Conservation (phyloP, 2,888 invertebrate species). For the Piscicola geometra region DNA sequence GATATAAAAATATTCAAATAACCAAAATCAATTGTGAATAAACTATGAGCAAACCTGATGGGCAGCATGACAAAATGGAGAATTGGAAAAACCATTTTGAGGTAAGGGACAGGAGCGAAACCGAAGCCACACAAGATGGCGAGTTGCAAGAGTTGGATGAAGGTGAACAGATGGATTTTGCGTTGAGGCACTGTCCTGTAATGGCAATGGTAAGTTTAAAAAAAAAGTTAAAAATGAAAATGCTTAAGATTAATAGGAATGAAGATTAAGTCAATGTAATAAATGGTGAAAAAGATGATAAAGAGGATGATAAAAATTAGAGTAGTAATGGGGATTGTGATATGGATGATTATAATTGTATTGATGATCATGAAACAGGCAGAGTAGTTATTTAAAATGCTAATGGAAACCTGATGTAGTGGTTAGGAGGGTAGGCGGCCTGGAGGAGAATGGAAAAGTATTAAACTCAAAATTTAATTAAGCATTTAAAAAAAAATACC, state of each 20-base stretch:
- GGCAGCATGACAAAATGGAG: constrained; percentile 58
- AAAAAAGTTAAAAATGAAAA: constrained; percentile 60
- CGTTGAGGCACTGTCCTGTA: constrained; percentile 57
- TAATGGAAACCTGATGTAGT: constrained; percentile 53
- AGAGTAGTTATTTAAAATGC: too few relatives aligned
- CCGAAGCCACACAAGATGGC: constrained; percentile 57
- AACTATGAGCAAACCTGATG: too few relatives aligned
- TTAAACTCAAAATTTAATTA: too few relatives aligned
- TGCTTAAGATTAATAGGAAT: constrained; percentile 51
- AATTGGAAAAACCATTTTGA: constrained; percentile 64
- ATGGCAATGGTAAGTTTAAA: neutral
- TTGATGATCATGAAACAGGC: too few relatives aligned
- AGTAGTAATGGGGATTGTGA: too few relatives aligned
- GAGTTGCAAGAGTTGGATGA: constrained; percentile 57
- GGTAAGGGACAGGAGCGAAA: constrained; percentile 58
- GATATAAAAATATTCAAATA: too few relatives aligned
- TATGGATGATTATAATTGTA: too few relatives aligned
- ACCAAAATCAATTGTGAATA: too few relatives aligned
- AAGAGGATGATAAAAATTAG: too few relatives aligned
- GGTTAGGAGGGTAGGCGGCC: constrained; percentile 60
- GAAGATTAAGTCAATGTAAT: too few relatives aligned
- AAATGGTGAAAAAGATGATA: too few relatives aligned
- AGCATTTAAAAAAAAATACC: too few relatives aligned
- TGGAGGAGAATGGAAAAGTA: constrained; percentile 47
- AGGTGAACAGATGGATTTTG: constrained; percentile 58